Conservation (phyloP, 2,797 vertebrate genomes). For the Caiman crocodilus region DNA sequence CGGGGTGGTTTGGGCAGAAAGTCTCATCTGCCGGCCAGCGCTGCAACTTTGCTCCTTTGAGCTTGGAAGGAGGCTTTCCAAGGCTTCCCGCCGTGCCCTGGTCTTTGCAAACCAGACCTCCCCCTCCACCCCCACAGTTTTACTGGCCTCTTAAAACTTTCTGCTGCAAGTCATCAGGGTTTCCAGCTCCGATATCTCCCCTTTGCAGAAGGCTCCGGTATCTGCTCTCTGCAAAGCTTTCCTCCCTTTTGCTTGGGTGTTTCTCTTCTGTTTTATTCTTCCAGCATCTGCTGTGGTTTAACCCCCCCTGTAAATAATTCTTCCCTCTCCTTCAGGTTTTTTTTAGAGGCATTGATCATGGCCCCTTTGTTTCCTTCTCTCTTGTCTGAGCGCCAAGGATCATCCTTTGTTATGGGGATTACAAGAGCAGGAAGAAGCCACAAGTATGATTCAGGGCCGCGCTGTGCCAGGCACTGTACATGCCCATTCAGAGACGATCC, state of each 20-base stretch:
- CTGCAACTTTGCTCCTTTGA: neutral
- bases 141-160: too few species aligned
- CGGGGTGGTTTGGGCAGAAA: neutral
- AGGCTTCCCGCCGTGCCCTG: neutral
- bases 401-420: neutral
- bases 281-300: neutral
- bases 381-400: neutral
- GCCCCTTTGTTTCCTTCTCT: neutral
- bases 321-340: slow-evolving; percentile 5
- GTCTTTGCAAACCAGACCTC: neutral
- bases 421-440: neutral
- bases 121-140: too few species aligned
- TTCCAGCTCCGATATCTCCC: neutral
- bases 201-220: neutral
- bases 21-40: neutral
- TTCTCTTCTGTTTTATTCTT: neutral
- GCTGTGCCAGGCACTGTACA: neutral
- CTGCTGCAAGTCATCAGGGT: too few species aligned
- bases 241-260: slow-evolving; percentile 5
- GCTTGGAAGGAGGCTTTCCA: neutral
- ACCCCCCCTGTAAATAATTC: slow-evolving; percentile 14
- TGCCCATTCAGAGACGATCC: neutral
- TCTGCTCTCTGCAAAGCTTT: neutral
- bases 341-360: neutral
- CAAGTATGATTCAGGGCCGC: neutral